Base-by-base conservation (phyloP, 2,888 invertebrate genomes). In the Nowickia ferox region DNA sequence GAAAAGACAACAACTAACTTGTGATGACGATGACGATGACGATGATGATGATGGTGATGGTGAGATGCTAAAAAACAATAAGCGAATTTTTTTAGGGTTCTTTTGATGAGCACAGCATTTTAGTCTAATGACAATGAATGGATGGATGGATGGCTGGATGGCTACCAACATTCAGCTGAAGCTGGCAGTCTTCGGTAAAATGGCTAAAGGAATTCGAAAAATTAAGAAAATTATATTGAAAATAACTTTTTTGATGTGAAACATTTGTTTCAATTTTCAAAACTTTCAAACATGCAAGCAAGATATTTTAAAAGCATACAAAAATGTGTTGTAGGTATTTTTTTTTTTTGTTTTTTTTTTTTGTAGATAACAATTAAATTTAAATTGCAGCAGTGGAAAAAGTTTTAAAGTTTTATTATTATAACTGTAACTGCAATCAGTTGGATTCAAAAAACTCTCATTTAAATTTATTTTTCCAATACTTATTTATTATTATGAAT, bases 51-150 rank as follows among this genome's bases (percentile, higher is more conserved):
- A 46, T 19, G 59, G 46, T 68, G 78, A 17, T 71, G 80, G 46
- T 81, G 80, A 59, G 59, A 66, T 68, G 74, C 57, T 68, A 57
- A 81, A n/a, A 74, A 81, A 81, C 80, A 81, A 74, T 74, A 81
- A 79, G 71, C 61, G 61, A 79, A 51, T 68, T 74, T 65, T 80
- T 83, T 76, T 65, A 57, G 76, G 63, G 55, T 77, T 65, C 69
- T 76, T 83, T 71, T 83, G 82, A 83, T 71, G 82, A 71, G 76
- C 76, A 69, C 42, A 83, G 76, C 76, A 83, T 76, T 83, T 83
- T 71, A 71, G 57, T 83, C 69, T 83, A 77, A 77, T 77, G 82
- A 77, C 82, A 83, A 63, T 76, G 48, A 44, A 69, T 61, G 51
- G 30, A 46, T 46, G 57, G 40, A 51, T 57, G 44, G 63, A 38